Evolutionary conservation across 2,797 vertebrate genomes (phyloP).

Genomic region (Gymnoscopelus microlampas): DNA sequence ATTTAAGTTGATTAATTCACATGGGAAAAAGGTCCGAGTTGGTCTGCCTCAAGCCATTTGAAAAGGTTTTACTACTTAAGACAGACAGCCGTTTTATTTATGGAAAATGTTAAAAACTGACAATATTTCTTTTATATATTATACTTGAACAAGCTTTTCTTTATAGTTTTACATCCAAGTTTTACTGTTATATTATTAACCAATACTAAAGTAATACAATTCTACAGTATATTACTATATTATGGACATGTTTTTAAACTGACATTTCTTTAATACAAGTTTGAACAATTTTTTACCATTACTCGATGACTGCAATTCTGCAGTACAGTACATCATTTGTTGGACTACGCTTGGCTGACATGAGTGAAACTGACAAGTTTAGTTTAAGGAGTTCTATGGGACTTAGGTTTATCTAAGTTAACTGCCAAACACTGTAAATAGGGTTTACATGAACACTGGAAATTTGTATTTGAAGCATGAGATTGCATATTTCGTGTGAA

Average conservation of each 20-base stretch:
- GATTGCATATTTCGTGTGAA: not conserved
- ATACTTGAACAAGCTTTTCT: no score
- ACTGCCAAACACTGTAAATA: slow-evolving; percentile 30
- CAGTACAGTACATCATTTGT: not conserved
- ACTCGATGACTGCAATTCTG: not conserved
- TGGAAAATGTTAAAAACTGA: not conserved
- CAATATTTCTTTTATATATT: no score
- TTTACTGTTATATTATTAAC: no score
- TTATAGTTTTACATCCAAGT: no score
- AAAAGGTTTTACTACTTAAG: slow-evolving; percentile 28
- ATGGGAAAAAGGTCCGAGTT: slow-evolving; percentile 31
- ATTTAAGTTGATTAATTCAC: slow-evolving; percentile 28
- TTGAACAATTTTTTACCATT: not conserved
- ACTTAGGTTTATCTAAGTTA: not conserved
- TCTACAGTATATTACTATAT: no score
- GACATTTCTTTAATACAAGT: not conserved
- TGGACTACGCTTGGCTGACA: not conserved
- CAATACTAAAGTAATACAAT: no score
- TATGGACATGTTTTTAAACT: not conserved
- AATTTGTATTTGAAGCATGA: not conserved
- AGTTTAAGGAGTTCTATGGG: not conserved
- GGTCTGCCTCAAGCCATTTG: slow-evolving; percentile 11
- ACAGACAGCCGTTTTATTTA: slow-evolving; percentile 31
- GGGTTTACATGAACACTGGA: not conserved
- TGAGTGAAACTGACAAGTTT: not conserved